Base-by-base conservation (phyloP, 2,888 invertebrate species). In the Apoda limacodes region DNA sequence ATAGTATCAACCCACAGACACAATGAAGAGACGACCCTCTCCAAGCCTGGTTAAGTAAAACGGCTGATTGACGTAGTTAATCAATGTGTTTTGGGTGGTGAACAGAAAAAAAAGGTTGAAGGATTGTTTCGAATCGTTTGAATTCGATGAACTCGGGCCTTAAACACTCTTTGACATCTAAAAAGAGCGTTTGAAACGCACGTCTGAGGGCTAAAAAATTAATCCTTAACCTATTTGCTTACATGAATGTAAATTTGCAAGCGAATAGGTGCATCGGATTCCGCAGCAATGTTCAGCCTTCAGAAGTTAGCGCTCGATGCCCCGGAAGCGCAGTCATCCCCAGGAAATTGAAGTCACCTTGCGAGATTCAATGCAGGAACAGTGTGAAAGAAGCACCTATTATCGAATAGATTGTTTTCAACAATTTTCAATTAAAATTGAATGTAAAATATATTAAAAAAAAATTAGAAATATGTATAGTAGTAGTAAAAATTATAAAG, bases 281-380 rank as follows among this genome's bases (percentile, higher is more conserved):
- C 60, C 59, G 57, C 60, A 64, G 64, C 58, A 60, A 57, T 56
- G 52, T 54, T 48, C 52, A 55, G 58, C 56, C 58, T 61, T 70
- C 70, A 67, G 66, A 76, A 75, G 71, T 76, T 80, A 50, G 48
- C 60, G 55, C 56, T 60, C 59, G 60, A 60, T 46, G 52, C 52
- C 52, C 52, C 65, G 66, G 69, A 60, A 64, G 56, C 55, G 47
- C 45, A 53, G 55, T 54, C 60, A 55, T 52, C 53, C 43, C 50
- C 72, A 76, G 78, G 78, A 80, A 80, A 80, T 80, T 78, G 78
- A 76, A 80, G 74, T 72, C 75, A 75, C 67, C 68, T 69, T 62
- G 49, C 50, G 50, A 51, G 42, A 56, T 60, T 58, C 62, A 56
- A 46, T 53, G 52, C 53, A 57, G 55, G 59, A 72, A 72, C 74